A percentile compares a stretch with the other conserved stretches of the same genome.
These are phyloP conservation scores for Clarias gariepinus DNA, from an alignment of 2,113 vertebrate species.

Conservation along the genomic window DNA sequence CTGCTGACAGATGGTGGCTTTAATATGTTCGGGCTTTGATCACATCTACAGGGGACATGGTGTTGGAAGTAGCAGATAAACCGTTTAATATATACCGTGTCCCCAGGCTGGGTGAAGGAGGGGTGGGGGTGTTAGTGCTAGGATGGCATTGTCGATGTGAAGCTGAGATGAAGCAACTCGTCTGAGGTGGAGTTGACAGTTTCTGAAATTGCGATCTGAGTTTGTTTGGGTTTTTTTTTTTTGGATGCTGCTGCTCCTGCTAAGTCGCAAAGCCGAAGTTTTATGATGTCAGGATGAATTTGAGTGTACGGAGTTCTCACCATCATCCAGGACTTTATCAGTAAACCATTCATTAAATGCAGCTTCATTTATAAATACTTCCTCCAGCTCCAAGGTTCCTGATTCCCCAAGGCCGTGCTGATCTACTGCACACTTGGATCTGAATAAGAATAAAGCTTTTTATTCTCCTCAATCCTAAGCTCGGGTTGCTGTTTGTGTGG, in stretches of 20 bases:
- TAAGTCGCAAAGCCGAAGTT: slow-evolving; percentile 2
- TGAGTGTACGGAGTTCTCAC: not conserved
- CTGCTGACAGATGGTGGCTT: slow-evolving; percentile 42
- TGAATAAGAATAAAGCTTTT: not conserved
- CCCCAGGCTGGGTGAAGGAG: slow-evolving; percentile 37
- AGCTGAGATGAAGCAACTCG: slow-evolving; percentile 51
- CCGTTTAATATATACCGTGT: slow-evolving; percentile 58
- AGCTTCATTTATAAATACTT: not conserved
- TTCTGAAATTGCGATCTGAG: slow-evolving; percentile 55
- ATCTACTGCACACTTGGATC: not conserved
- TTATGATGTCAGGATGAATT: slow-evolving; percentile 37
- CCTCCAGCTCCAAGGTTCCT: not conserved
- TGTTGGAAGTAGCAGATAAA: slow-evolving; percentile 55
- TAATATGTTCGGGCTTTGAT: slow-evolving; percentile 52
- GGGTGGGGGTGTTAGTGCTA: slow-evolving; percentile 2
- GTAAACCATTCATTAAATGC: not conserved
- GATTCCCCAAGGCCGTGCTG: not conserved
- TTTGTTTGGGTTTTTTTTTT: slow-evolving; percentile 10
- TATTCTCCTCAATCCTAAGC: not conserved
- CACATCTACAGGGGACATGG: slow-evolving; percentile 40
- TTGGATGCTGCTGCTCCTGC: slow-evolving; percentile 26
- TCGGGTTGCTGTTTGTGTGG: not conserved
- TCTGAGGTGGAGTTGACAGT: slow-evolving; percentile 55
- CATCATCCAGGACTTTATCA: not conserved
- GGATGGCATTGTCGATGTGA: slow-evolving; percentile 5